These are phyloP conservation scores for Brassicogethes aeneus DNA, from an alignment of 2,888 invertebrate species.

Conservation along the genomic window DNA sequence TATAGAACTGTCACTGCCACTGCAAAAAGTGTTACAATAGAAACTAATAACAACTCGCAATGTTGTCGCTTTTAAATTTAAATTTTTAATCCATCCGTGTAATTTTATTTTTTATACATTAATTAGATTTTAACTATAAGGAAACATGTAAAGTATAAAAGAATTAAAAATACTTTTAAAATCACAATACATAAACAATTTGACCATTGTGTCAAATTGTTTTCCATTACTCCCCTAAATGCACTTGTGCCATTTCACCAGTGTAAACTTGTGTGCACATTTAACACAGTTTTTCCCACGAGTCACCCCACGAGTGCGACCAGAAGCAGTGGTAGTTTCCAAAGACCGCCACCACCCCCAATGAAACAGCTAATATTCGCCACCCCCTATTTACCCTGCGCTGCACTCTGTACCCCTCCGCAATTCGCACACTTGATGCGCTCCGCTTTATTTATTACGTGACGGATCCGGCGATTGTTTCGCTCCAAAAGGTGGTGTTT, in stretches of 20 bases:
- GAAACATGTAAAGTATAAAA: no score
- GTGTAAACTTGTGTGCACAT: neutral
- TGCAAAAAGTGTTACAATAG: no score
- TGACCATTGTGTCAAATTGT: no score
- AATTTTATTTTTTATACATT: no score
- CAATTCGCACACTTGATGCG: neutral
- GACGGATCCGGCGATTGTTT: neutral
- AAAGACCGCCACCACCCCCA: no score
- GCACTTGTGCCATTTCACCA: neutral
- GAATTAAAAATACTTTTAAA: no score
- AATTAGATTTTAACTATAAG: no score
- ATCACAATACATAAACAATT: no score
- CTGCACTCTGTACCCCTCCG: neutral
- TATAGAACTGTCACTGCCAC: no score
- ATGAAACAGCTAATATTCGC: neutral
- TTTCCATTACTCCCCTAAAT: neutral
- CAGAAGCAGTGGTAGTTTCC: neutral
- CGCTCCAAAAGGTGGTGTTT: neutral
- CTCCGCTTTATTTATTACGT: neutral
- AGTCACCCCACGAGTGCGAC: conserved; percentile 11
- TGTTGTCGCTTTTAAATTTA: no score
- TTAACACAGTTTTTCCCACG: conserved; percentile 15
- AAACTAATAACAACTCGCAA: no score
- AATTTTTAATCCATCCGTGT: no score
- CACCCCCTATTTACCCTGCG: neutral